phyloP scores from a whole-genome alignment of 1,140 invertebrate species.

The Trichonephila clavata region DNA sequence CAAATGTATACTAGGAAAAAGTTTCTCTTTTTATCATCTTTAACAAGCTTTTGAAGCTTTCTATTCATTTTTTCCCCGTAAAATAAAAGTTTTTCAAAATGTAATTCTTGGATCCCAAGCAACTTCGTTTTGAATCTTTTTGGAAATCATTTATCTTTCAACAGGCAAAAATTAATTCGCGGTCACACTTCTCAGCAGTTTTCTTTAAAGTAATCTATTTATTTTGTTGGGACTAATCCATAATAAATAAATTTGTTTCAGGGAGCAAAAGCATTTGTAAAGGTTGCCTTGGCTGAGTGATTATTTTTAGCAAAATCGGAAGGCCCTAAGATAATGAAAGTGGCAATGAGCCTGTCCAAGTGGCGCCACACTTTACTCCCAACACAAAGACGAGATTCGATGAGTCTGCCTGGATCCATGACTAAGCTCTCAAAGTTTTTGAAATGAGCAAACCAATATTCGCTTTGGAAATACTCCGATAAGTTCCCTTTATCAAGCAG shows the following conservation, averaged over 20 bases:
- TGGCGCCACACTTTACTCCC: conserved; percentile 19
- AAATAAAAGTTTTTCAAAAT: too few species aligned
- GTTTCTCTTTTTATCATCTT: too few species aligned
- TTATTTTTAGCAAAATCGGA: conserved; percentile 66
- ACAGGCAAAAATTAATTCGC: not conserved
- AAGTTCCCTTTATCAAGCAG: too few species aligned
- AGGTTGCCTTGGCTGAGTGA: not conserved
- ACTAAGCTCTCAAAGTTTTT: not conserved
- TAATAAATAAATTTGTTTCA: conserved; percentile 23
- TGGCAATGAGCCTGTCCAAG: conserved; percentile 54
- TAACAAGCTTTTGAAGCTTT: too few species aligned
- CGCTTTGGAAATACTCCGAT: too few species aligned
- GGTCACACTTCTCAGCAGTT: not conserved
- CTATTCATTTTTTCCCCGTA: too few species aligned
- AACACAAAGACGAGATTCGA: conserved; percentile 45
- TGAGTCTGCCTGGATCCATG: not conserved
- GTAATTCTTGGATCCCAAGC: too few species aligned
- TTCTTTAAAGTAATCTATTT: not conserved
- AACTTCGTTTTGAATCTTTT: not conserved
- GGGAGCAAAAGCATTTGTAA: not conserved
- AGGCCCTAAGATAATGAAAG: conserved; percentile 61
- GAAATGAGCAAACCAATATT: not conserved
- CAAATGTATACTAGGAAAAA: too few species aligned
- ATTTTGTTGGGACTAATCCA: conserved; percentile 4
- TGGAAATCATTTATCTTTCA: not conserved